Percentiles rank a stretch among this genome's conserved stretches.
phyloP scores from a whole-genome alignment of 2,113 vertebrate species.

The Paramisgurnus dabryanus region DNA sequence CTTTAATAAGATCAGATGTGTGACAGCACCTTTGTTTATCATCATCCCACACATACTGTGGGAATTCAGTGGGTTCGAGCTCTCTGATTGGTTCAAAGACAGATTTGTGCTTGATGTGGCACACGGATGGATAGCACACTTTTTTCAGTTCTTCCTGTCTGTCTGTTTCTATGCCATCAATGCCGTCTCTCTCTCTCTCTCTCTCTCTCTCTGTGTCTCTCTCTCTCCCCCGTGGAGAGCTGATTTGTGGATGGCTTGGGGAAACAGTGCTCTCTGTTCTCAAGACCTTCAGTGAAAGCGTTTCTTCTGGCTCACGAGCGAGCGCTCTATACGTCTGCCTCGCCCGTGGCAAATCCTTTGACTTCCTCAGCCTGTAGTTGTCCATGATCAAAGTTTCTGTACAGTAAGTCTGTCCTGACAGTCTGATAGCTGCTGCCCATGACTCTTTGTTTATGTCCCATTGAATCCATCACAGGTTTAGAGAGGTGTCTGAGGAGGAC shows the following conservation, averaged over 20 bases:
- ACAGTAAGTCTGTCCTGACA: slow-evolving; percentile 49
- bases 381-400: slow-evolving; percentile 55
- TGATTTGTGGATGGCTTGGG: slow-evolving; percentile 40
- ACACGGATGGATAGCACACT: not conserved
- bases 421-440: slow-evolving; percentile 25
- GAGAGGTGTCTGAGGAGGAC: slow-evolving; percentile 12
- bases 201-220: not conserved
- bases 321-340: not conserved
- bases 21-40: slow-evolving; percentile 34
- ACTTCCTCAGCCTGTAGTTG: slow-evolving; percentile 40
- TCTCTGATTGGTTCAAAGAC: slow-evolving; percentile 24
- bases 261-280: slow-evolving; percentile 49
- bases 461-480: slow-evolving; percentile 21
- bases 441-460: slow-evolving; percentile 40
- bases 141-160: not conserved
- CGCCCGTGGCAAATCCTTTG: slow-evolving; percentile 48
- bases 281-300: slow-evolving; percentile 14
- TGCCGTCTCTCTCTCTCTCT: not conserved
- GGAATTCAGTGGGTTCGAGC: not conserved
- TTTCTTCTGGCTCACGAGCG: slow-evolving; percentile 20
- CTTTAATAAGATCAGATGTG: slow-evolving; percentile 16
- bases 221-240: slow-evolving; percentile 10
- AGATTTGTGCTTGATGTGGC: slow-evolving; percentile 3
- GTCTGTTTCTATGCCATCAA: slow-evolving; percentile 2
- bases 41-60: slow-evolving; percentile 4